Percentiles rank a stretch among this genome's conserved stretches.
Conservation (phyloP, 2,113 vertebrate species). For the Colius striatus region DNA sequence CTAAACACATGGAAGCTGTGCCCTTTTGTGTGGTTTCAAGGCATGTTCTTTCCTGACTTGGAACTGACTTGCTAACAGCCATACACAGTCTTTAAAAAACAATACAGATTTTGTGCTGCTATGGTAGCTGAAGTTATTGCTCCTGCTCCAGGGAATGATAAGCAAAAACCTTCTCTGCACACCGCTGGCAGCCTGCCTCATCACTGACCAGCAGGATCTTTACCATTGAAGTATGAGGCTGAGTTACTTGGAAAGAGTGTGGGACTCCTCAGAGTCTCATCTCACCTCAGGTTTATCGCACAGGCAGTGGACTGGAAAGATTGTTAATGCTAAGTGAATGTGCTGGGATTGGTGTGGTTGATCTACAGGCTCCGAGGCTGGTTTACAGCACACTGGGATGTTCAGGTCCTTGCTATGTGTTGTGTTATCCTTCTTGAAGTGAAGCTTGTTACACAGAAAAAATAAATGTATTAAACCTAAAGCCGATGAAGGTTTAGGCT, state of each 20-base stretch:
- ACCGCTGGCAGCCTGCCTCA: background rate
- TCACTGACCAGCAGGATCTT: background rate
- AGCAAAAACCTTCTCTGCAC: fast-evolving
- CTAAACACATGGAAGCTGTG: background rate
- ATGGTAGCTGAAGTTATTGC: background rate
- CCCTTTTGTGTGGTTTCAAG: background rate
- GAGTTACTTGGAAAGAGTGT: background rate
- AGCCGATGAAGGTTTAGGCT: background rate
- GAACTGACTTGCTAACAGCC: background rate
- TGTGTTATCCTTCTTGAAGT: background rate
- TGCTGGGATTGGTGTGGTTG: background rate
- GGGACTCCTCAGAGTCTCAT: background rate
- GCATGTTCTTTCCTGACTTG: background rate
- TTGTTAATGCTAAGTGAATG: background rate
- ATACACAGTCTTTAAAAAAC: background rate
- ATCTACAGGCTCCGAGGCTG: background rate
- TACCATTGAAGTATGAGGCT: background rate
- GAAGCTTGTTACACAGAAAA: background rate
- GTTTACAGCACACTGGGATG: background rate
- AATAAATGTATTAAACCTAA: background rate
- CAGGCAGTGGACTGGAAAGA: background rate
- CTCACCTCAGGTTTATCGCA: background rate
- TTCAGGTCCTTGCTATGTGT: background rate
- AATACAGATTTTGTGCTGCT: background rate
- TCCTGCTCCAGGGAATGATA: background rate